Conservation (phyloP, 2,113 vertebrate genomes). For the Apistogramma diplotaenia region DNA sequence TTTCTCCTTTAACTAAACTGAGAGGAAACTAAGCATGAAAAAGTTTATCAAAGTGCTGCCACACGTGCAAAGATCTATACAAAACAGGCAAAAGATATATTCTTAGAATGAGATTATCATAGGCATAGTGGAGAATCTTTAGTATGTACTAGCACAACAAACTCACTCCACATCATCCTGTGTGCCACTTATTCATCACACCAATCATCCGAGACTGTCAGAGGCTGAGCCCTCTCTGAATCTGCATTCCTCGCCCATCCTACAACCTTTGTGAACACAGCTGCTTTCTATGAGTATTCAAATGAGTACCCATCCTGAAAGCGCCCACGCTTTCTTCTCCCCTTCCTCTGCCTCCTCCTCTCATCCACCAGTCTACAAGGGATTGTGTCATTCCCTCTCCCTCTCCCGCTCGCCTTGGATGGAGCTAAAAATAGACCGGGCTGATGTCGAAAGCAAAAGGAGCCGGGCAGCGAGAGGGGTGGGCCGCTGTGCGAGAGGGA, state of each 20-base stretch:
- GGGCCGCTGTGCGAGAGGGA: background rate
- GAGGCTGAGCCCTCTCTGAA: background rate
- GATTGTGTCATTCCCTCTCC: conserved; percentile 39
- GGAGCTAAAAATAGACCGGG: conserved; percentile 65
- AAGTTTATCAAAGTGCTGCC: background rate
- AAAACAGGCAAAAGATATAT: background rate
- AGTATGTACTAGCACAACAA: background rate
- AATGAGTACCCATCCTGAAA: conserved; percentile 33
- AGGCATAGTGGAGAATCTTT: background rate
- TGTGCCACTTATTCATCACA: conserved; percentile 2
- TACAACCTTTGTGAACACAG: conserved; percentile 43
- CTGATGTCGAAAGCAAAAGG: conserved; percentile 50
- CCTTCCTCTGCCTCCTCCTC: conserved; percentile 11
- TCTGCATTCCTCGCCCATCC: background rate
- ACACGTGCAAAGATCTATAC: too few relatives aligned
- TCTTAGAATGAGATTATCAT: background rate
- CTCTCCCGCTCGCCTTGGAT: conserved; percentile 28
- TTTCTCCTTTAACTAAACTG: background rate
- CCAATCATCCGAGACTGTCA: background rate
- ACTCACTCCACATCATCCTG: background rate
- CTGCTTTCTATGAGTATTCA: conserved; percentile 59
- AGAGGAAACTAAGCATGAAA: background rate
- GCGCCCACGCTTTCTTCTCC: conserved; percentile 35
- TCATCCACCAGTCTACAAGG: conserved; percentile 30
- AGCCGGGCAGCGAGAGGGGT: background rate